Evolutionary conservation across 2,113 vertebrate species (phyloP).

Genomic region (Beaufortia kweichowensis): DNA sequence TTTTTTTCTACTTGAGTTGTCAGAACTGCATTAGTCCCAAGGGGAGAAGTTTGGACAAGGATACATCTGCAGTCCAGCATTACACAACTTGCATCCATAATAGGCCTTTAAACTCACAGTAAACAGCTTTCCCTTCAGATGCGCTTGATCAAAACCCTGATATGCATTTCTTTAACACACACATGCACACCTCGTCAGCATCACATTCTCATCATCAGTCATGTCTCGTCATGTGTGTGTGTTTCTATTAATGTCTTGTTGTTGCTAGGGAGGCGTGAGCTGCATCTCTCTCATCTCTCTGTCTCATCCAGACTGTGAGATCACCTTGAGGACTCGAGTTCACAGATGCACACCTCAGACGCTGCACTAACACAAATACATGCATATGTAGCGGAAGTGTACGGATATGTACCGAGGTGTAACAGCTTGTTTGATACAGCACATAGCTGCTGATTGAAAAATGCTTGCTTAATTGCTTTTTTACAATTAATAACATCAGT

Average conservation of each 20-base stretch:
- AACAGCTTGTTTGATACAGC: not conserved
- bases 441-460: not conserved
- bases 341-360: not conserved
- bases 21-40: not conserved
- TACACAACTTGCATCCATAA: constrained; percentile 11
- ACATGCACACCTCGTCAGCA: not conserved
- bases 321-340: constrained; percentile 1
- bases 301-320: not conserved
- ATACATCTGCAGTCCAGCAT: not conserved
- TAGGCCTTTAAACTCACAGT: not conserved
- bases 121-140: not conserved
- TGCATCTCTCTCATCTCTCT: not conserved
- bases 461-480: not conserved
- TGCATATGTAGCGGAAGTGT: not conserved
- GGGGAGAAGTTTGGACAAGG: not conserved
- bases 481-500: not conserved
- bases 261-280: not conserved
- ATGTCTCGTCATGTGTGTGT: not conserved
- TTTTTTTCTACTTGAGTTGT: not conserved
- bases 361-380: constrained; percentile 1
- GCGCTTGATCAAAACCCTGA: not conserved
- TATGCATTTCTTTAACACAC: constrained; percentile 6
- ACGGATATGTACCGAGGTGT: not conserved
- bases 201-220: not conserved
- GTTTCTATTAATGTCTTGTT: constrained; percentile 24